These are phyloP conservation scores for Scylla paramamosain DNA, from an alignment of 1,140 invertebrate genomes.

Conservation along the genomic window DNA sequence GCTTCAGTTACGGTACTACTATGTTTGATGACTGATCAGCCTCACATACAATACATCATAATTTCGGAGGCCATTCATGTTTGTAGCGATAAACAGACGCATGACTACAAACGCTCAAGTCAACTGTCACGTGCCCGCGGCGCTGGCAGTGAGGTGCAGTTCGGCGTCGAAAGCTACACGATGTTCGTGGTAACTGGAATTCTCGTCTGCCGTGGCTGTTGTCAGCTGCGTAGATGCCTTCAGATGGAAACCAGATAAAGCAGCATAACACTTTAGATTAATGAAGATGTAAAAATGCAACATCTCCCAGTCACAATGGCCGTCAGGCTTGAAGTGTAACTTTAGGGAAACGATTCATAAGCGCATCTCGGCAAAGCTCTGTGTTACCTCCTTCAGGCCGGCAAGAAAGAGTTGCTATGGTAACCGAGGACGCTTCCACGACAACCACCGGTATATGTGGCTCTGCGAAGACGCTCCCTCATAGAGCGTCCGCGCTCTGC, in stretches of 20 bases:
- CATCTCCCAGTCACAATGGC: not conserved
- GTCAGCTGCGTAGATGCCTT: too few species aligned
- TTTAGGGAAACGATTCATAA: not conserved
- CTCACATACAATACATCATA: not conserved
- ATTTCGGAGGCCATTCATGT: not conserved
- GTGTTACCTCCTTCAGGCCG: not conserved
- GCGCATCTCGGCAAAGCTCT: conserved; percentile 16
- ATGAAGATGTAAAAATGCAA: not conserved
- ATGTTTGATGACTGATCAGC: not conserved
- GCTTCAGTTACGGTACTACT: not conserved
- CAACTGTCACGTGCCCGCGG: not conserved
- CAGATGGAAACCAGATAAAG: not conserved
- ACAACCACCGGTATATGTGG: conserved; percentile 35
- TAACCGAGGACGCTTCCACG: conserved; percentile 52
- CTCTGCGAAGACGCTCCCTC: not conserved
- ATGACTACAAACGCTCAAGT: not conserved
- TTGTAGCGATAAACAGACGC: not conserved
- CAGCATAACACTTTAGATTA: conserved; percentile 25
- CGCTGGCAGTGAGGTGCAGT: not conserved
- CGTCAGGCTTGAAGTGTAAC: too few species aligned
- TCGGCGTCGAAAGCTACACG: not conserved
- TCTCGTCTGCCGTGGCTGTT: not conserved
- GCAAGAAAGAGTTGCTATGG: conserved; percentile 41
- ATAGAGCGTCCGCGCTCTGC: not conserved
- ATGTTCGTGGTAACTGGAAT: not conserved